Evolutionary conservation across 2,797 vertebrate species (phyloP), one percentile per base, ranked within the genome.

Genomic region (Tapirus indicus): DNA sequence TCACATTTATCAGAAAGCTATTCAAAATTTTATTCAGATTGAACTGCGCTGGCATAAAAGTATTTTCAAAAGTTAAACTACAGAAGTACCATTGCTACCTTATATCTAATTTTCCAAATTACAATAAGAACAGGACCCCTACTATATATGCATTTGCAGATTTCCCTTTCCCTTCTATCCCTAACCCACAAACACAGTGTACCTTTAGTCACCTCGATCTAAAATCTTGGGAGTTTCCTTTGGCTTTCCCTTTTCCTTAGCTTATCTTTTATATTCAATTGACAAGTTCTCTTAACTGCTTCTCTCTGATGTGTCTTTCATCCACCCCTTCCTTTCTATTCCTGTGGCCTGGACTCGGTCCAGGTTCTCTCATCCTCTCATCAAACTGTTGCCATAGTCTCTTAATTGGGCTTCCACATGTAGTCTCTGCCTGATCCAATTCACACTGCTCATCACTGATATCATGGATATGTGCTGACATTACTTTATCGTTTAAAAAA

Each of bases 281-380:
- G 49, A 66, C 52, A 94, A 58, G 62, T 90, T 41, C 68, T 80
- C 90, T 54, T 87, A 74, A n/a, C 47, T 86, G 8, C 68, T 68
- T 75, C 77, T 92, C 47, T 93, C 66, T 87, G 69, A 72, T 68
- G 52, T 80, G 54, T 66, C 91, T 90, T 96, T 94, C 25, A 91
- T 82, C 29, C 9, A 23, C 10, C 6, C 17, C 16, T 92, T 60
- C 38, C 60, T 92, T 95, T 90, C n/a, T 80, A 47, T n/a, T 95
- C 17, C 35, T 60, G 9, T 49, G 89, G 86, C 35, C 74, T 91
- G 52, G 52, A 89, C 35, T 86, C 38, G 10, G 13, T 60, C 12
- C 89, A 83, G 7, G 6, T 54, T 91, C 54, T 96, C 71, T 83
- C 56, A 47, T 88, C 23, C 16, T 95, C 32, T 85, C 79, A 77